Conservation (phyloP, 2,113 vertebrate species). For the Pristiophorus japonicus region DNA sequence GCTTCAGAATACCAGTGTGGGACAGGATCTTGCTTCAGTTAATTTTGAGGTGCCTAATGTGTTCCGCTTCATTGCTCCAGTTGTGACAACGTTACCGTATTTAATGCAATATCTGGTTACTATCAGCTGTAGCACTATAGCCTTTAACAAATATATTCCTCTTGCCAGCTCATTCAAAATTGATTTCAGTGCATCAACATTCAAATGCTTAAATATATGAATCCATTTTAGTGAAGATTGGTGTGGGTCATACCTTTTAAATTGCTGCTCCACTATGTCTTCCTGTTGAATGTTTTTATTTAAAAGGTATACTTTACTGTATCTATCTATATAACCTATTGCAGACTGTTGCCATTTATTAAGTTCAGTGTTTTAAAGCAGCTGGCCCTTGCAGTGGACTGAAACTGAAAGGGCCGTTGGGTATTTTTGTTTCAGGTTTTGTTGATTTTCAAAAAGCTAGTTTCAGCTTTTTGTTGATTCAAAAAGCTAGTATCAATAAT, state of each 20-base stretch:
- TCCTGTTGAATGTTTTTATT: not conserved
- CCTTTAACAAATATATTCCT: not conserved
- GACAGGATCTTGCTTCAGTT: not conserved
- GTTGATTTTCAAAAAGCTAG: no score
- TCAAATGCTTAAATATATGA: not conserved
- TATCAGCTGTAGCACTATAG: not conserved
- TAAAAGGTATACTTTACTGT: not conserved
- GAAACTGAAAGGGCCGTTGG: not conserved
- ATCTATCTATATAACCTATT: not conserved
- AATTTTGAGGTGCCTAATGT: not conserved
- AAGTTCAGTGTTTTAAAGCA: not conserved
- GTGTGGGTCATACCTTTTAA: not conserved
- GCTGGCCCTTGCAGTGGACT: not conserved
- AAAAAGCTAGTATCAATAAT: no score
- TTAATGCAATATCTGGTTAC: not conserved
- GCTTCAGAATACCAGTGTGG: not conserved
- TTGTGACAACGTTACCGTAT: not conserved
- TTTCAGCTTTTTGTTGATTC: no score
- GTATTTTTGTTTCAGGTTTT: not conserved
- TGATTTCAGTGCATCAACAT: not conserved
- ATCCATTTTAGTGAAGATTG: not conserved
- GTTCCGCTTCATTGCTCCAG: not conserved
- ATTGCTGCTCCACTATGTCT: not conserved
- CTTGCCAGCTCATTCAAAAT: not conserved
- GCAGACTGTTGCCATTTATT: not conserved